Percentiles rank a stretch among this genome's conserved stretches.
Conservation (phyloP, 1,140 invertebrate genomes). For the Vanessa atalanta region DNA sequence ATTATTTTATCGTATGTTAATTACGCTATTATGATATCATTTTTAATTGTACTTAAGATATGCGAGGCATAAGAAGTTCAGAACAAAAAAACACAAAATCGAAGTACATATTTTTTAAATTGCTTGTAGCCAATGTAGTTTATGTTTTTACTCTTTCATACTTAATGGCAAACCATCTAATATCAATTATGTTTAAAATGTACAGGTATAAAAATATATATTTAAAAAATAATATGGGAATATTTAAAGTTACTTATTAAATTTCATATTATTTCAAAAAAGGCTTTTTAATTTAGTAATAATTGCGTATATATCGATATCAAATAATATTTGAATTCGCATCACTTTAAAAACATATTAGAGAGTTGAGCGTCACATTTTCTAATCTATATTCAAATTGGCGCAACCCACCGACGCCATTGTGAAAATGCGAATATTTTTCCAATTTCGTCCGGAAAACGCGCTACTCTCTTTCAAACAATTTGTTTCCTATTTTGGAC, state of each 20-base stretch:
- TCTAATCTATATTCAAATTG: constrained; percentile 77
- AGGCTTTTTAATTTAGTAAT: not conserved
- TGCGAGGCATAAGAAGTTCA: no score
- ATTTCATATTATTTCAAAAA: not conserved
- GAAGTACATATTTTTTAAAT: no score
- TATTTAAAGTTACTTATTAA: not conserved
- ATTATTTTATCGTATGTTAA: no score
- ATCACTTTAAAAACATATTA: constrained; percentile 65
- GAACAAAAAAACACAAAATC: no score
- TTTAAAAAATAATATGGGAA: no score
- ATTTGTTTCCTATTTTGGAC: constrained; percentile 28
- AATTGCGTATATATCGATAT: not conserved
- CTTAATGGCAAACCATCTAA: no score
- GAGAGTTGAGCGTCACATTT: constrained; percentile 69
- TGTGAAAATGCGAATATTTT: constrained; percentile 72
- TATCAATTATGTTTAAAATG: no score
- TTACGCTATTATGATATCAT: no score
- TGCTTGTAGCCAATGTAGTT: no score
- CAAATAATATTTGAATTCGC: not conserved
- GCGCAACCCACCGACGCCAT: constrained; percentile 60
- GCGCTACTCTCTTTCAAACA: constrained; percentile 29
- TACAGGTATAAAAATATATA: no score
- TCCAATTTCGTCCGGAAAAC: constrained; percentile 71
- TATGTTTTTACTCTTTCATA: no score
- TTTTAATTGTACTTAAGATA: no score